These are phyloP conservation scores for Martes flavigula DNA, from an alignment of 2,797 vertebrate species.

Conservation along the genomic window DNA sequence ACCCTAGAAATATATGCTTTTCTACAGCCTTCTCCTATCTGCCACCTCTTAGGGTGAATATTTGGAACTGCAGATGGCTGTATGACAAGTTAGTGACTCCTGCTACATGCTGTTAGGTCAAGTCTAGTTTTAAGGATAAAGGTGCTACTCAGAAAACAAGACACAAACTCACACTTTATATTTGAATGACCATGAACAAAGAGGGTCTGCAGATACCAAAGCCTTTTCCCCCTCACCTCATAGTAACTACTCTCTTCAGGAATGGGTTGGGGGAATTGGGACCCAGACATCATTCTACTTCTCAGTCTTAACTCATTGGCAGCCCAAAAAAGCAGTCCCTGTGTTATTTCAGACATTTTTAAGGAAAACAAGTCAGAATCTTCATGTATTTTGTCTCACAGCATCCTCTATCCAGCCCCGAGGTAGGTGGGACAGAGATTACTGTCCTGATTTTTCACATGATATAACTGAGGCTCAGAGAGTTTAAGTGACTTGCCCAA, in stretches of 20 bases:
- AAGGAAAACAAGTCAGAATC: neutral
- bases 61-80: neutral
- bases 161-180: neutral
- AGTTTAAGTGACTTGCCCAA: neutral
- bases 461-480: neutral
- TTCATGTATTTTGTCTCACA: neutral
- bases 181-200: neutral
- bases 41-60: neutral
- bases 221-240: neutral
- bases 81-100: neutral
- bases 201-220: neutral
- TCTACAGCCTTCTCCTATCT: neutral
- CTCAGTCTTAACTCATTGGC: neutral
- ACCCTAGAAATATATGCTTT: neutral
- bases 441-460: neutral
- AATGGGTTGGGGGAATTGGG: neutral
- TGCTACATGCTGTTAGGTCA: neutral
- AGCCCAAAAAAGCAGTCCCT: neutral
- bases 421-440: neutral
- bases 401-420: neutral
- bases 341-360: neutral
- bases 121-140: neutral
- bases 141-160: neutral
- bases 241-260: neutral
- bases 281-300: neutral